Evolutionary conservation across 2,113 vertebrate genomes (phyloP).

Genomic region (Tonatia bakeri): DNA sequence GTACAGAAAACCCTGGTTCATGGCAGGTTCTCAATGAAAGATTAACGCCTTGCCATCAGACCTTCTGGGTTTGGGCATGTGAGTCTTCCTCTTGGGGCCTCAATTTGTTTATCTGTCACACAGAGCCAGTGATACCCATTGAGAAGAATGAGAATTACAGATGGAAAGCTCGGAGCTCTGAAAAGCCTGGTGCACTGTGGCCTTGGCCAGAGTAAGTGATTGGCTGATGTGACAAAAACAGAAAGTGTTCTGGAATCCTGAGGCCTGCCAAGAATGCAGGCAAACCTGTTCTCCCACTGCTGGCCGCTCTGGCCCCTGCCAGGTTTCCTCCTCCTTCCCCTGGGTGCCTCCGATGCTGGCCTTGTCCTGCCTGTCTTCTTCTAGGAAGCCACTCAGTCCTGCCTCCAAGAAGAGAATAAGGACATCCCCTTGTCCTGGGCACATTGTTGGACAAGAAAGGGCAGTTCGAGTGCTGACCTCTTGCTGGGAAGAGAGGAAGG

Average conservation of each 20-base stretch:
- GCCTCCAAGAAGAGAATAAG: slow-evolving; percentile 6
- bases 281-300: slow-evolving; percentile 39
- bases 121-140: not conserved
- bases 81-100: not conserved
- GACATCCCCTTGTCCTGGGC: not conserved
- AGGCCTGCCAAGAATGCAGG: slow-evolving; percentile 45
- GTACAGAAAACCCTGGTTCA: not conserved
- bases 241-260: slow-evolving; percentile 54
- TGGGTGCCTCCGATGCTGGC: not conserved
- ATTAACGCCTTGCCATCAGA: not conserved
- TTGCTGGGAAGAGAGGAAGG: slow-evolving; percentile 2
- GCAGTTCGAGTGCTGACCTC: not conserved
- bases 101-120: not conserved
- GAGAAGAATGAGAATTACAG: not conserved
- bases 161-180: not conserved
- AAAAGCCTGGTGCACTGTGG: not conserved
- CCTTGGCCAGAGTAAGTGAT: not conserved
- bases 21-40: not conserved
- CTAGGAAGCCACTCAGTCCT: slow-evolving; percentile 32
- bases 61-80: not conserved
- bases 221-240: slow-evolving; percentile 42
- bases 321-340: not conserved
- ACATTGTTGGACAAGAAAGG: not conserved
- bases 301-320: not conserved
- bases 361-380: not conserved